Base-by-base conservation (phyloP, 2,113 vertebrate genomes). In the Gymnarchus niloticus region DNA sequence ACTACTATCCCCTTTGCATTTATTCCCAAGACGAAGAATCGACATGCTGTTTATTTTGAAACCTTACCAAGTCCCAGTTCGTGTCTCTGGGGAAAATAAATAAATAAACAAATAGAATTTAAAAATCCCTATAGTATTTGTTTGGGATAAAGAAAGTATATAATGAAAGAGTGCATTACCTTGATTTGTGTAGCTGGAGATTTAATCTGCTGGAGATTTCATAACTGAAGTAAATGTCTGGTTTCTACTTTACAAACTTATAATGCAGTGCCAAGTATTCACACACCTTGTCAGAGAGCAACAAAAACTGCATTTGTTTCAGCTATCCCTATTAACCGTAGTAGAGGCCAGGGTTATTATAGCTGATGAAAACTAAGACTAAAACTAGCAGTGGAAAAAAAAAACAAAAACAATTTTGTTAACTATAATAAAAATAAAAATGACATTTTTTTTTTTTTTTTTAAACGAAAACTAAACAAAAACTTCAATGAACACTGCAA, bases 1-100 rank as follows among this genome's bases (percentile, higher is more conserved):
- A 88, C 85, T 87, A 89, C 91, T 0, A 14, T n/a, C 88, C 49
- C 88, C 89, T 88, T 56, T 87, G 73, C 81, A 76, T 87, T 91
- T 89, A 89, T 89, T 89, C 0, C 0, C 87, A 83, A 89, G 91
- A 89, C 12, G 17, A 87, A 21, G 56, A 78, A 88, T 85, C 78
- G 57, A 91, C 41, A 41, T 44, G 6, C 19, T 77, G 37, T 46
- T 77, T 19, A n/a, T 46, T 9, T 46, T 19, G 17, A 77, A 41
- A 77, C 44, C 21, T 7, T 77, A 23, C 14, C 6, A 77, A 41
- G 17, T 41, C 41, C 7, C 23, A 21, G 1, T 44, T 19, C 37
- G 3, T 77, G 19, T 9, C 41, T n/a, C 6, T 77, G 21, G 44
- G 33, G n/a, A 12, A 12, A 19, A 69, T 17, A 33, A 69, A 33